Conservation (phyloP, 2,888 invertebrate genomes). For the Mesoligia furuncula region DNA sequence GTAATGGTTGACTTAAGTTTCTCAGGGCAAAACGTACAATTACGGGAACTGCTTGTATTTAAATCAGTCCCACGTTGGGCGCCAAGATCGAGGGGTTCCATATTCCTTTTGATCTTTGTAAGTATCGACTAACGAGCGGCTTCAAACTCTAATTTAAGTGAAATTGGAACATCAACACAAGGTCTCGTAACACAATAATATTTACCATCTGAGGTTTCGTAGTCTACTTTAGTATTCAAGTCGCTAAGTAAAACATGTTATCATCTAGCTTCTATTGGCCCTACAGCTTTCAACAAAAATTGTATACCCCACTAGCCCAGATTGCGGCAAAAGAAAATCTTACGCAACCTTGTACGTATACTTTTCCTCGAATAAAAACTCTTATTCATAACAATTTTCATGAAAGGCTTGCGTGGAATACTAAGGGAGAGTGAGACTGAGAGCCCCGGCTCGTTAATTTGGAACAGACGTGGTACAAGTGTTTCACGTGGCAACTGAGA, state of each 20-base stretch:
- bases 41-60: conserved; percentile 55
- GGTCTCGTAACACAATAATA: conserved; percentile 37
- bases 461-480: conserved; percentile 63
- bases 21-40: conserved; percentile 61
- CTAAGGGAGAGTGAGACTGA: conserved; percentile 46
- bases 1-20: conserved; percentile 71
- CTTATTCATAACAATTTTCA: conserved; percentile 63
- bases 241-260: conserved; percentile 51
- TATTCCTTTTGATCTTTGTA: conserved; percentile 23
- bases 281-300: conserved; percentile 48
- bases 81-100: conserved; percentile 58
- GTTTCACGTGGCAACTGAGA: conserved; percentile 68
- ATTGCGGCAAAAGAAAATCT: conserved; percentile 53
- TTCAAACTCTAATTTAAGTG: conserved; percentile 33
- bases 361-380: conserved; percentile 53
- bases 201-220: conserved; percentile 27
- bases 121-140: conserved; percentile 28
- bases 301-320: conserved; percentile 44
- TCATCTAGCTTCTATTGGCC: conserved; percentile 54
- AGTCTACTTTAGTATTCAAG: conserved; percentile 44
- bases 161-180: conserved; percentile 36
- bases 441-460: conserved; percentile 66
- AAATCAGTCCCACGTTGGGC: conserved; percentile 69
- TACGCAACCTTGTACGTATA: conserved; percentile 48
- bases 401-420: conserved; percentile 57